Evolutionary conservation across 2,797 vertebrate species (phyloP).

Genomic region (Loris lydekkerianus): DNA sequence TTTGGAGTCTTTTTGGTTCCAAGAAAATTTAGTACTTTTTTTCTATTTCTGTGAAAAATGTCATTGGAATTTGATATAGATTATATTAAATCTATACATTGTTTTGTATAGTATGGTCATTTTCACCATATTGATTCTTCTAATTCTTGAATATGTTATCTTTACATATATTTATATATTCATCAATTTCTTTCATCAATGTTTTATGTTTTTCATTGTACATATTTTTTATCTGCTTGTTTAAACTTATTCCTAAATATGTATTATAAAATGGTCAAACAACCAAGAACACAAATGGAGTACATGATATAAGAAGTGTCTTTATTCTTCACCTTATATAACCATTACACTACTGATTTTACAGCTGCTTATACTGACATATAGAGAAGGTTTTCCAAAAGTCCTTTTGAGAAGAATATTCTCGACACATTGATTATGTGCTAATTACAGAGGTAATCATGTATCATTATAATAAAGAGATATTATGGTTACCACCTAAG

Average conservation of each 20-base stretch:
- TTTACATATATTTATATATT: background rate
- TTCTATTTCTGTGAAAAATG: background rate
- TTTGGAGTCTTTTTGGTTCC: background rate
- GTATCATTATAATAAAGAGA: background rate
- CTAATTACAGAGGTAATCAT: background rate
- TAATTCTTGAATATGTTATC: background rate
- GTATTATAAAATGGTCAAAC: background rate
- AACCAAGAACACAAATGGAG: background rate
- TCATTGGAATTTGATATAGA: background rate
- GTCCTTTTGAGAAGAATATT: background rate
- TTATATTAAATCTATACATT: background rate
- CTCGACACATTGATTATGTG: background rate
- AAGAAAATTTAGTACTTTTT: background rate
- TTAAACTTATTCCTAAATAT: background rate
- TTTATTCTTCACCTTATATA: background rate
- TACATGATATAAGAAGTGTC: background rate
- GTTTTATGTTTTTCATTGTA: background rate
- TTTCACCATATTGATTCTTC: background rate
- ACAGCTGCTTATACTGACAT: background rate
- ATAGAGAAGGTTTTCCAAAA: constrained; percentile 14
- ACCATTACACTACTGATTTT: background rate
- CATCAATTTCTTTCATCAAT: background rate
- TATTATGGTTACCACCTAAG: background rate
- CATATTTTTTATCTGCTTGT: background rate
- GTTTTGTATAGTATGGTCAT: background rate